These are phyloP conservation scores for Isoperla grammatica DNA, from an alignment of 2,888 invertebrate genomes.

Conservation along the genomic window DNA sequence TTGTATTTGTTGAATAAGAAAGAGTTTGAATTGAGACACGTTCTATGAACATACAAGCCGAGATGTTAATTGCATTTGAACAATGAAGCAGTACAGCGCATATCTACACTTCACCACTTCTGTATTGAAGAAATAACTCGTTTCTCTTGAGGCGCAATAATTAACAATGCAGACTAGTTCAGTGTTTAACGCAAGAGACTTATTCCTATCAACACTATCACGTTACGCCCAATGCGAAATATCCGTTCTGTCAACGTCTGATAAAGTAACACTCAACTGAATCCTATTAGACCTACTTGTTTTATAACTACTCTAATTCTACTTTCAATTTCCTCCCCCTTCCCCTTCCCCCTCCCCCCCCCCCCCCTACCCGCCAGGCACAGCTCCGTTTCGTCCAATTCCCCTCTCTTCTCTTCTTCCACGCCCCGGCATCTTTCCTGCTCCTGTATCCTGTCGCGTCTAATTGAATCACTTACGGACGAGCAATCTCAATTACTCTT, in stretches of 20 bases:
- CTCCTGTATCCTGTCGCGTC: neutral
- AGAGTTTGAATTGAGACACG: too few relatives aligned
- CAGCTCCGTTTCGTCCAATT: neutral
- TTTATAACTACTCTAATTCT: neutral
- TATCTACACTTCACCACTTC: too few relatives aligned
- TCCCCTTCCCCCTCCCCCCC: neutral
- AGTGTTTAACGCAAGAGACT: neutral
- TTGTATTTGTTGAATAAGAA: too few relatives aligned
- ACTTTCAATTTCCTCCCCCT: neutral
- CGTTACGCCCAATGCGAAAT: too few relatives aligned
- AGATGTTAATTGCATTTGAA: too few relatives aligned
- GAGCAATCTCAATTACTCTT: slow-evolving; percentile 10
- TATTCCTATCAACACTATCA: too few relatives aligned
- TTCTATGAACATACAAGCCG: too few relatives aligned
- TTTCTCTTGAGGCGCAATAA: too few relatives aligned
- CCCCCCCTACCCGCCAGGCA: neutral
- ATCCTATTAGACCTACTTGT: neutral
- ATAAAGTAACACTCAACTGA: too few relatives aligned
- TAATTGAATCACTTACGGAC: slow-evolving; percentile 10
- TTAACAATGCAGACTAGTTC: neutral
- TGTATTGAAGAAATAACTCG: too few relatives aligned
- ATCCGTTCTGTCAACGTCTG: too few relatives aligned
- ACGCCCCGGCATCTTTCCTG: neutral
- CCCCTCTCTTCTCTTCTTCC: slow-evolving; percentile 1
- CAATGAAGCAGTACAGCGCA: too few relatives aligned